Percentiles rank a stretch among this genome's conserved stretches.
phyloP scores from a whole-genome alignment of 2,888 invertebrate species.

The Apantesis nais region DNA sequence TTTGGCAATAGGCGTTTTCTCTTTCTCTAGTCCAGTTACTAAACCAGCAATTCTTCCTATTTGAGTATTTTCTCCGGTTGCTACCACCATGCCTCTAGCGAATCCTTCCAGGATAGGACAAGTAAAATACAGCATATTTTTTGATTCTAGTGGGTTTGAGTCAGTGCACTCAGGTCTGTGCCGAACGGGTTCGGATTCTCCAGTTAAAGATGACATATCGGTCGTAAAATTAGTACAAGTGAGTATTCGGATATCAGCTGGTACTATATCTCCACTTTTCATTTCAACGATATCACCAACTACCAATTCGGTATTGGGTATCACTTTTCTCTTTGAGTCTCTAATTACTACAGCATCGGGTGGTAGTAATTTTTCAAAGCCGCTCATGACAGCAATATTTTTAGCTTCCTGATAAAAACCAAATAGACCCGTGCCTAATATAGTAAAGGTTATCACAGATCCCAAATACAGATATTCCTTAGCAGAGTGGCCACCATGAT shows the following conservation, averaged over 20 bases:
- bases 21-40: constrained; percentile 87
- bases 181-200: constrained; percentile 90
- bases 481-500: constrained; percentile 54
- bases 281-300: constrained; percentile 94
- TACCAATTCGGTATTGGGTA: constrained; percentile 89
- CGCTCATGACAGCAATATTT: constrained; percentile 93
- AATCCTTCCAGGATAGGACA: constrained; percentile 92
- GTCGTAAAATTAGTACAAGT: constrained; percentile 73
- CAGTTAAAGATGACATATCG: constrained; percentile 88
- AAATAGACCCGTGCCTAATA: constrained; percentile 82
- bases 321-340: constrained; percentile 85
- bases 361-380: constrained; percentile 93
- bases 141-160: constrained; percentile 90
- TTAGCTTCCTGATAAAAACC: constrained; percentile 87
- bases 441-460: constrained; percentile 68
- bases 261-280: constrained; percentile 92
- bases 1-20: constrained; percentile 90
- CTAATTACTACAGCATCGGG: constrained; percentile 89
- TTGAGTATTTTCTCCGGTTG: constrained; percentile 88
- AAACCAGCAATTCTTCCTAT: constrained; percentile 90
- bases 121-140: constrained; percentile 92
- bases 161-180: constrained; percentile 88
- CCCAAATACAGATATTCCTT: constrained; percentile 79
- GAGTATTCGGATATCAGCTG: constrained; percentile 93
- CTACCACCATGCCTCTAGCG: constrained; percentile 87